A percentile compares a stretch with the other conserved stretches of the same genome.
These are phyloP conservation scores for Cremastinae sp. DNA, from an alignment of 2,888 invertebrate genomes.

Conservation along the genomic window DNA sequence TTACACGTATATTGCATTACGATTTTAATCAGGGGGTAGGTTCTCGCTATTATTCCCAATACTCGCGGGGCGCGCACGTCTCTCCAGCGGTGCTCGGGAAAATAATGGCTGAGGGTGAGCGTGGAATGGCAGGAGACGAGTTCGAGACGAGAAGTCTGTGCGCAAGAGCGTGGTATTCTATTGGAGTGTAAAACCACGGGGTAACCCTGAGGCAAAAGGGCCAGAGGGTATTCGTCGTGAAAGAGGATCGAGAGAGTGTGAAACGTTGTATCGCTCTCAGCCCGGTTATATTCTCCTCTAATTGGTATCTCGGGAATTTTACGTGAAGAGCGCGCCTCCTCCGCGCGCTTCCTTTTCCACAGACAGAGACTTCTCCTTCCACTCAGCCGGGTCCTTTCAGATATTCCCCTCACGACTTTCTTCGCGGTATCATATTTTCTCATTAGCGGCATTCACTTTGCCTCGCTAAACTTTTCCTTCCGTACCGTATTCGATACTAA, in stretches of 20 bases:
- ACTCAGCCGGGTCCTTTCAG: constrained; percentile 29
- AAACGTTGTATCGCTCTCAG: constrained; percentile 24
- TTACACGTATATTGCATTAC: constrained; percentile 77
- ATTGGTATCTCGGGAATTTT: constrained; percentile 71
- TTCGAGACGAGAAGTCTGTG: constrained; percentile 2
- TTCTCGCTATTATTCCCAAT: neutral
- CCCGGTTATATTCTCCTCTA: constrained; percentile 69
- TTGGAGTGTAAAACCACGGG: constrained; percentile 5
- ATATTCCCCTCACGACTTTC: constrained; percentile 35
- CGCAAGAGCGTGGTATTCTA: constrained; percentile 34
- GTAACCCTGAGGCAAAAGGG: constrained; percentile 3
- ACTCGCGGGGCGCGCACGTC: neutral
- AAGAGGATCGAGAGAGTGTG: neutral
- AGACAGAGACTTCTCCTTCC: constrained; percentile 11
- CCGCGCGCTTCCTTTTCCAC: neutral
- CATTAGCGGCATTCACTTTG: constrained; percentile 71
- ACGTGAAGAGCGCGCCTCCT: constrained; percentile 50
- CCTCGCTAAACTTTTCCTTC: constrained; percentile 65
- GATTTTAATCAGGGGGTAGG: constrained; percentile 74
- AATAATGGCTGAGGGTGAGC: constrained; percentile 59
- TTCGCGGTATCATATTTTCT: constrained; percentile 73
- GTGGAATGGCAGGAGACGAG: constrained; percentile 9
- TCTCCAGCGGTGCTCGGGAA: constrained; percentile 62
- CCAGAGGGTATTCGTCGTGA: constrained; percentile 38
- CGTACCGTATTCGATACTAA: constrained; percentile 49